phyloP scores from a whole-genome alignment of 2,888 invertebrate genomes.

The Pachymerium ferrugineum region DNA sequence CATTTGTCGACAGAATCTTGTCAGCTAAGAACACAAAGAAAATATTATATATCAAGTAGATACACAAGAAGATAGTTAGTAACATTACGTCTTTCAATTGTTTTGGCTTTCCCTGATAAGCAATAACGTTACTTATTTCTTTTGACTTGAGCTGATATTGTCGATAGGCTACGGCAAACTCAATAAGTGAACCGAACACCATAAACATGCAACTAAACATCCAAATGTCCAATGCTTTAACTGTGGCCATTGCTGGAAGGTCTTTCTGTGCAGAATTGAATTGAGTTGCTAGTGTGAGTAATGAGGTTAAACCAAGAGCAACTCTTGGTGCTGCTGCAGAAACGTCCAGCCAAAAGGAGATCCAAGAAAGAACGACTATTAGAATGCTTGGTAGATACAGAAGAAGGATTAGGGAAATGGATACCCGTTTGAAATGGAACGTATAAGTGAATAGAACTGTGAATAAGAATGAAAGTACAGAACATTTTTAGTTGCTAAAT shows the following conservation, averaged over 20 bases:
- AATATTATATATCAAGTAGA: too few relatives aligned
- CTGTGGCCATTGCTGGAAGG: neutral
- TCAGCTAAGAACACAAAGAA: too few relatives aligned
- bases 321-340: neutral
- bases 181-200: neutral
- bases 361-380: neutral
- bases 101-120: too few relatives aligned
- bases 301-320: neutral
- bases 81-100: too few relatives aligned
- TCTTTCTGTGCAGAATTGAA: neutral
- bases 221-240: neutral
- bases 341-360: conserved; percentile 7
- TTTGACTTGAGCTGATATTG: too few relatives aligned
- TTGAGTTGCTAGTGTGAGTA: neutral
- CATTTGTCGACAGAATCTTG: too few relatives aligned
- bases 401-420: neutral
- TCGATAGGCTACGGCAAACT: neutral
- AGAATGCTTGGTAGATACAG: neutral
- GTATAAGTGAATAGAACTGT: neutral
- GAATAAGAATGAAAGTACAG: too few relatives aligned
- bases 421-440: neutral
- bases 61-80: too few relatives aligned
- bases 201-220: neutral
- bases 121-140: too few relatives aligned
- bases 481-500: too few relatives aligned